Base-by-base conservation (phyloP, 2,113 vertebrate genomes). In the Laterallus jamaicensis region DNA sequence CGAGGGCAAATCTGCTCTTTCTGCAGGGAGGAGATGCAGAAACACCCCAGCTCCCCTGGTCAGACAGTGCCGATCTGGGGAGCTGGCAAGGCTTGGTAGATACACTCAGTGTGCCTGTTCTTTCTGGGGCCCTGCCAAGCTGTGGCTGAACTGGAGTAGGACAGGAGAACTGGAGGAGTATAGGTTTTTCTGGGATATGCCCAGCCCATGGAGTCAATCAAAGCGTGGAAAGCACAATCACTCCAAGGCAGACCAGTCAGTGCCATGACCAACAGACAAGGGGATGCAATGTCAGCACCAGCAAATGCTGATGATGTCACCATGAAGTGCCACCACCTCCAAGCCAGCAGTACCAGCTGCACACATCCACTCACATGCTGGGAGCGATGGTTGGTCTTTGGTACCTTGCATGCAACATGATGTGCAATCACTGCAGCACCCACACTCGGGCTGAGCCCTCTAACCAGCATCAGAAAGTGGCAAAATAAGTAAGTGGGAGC, bases 291-390 rank as follows among this genome's bases (percentile, higher is more conserved):
- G 11, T 24, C 47, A 92, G 60, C 35, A 55, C 21, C 2, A 1
- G 10, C 31, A n/a, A 5, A 26, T 11, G 3, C 0, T 9, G 22
- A 11, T 0, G 4, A 7, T 22, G 39, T 8, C 60, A 49, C 44
- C 8, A 5, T 5, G 22, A 24, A 4, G 11, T 24, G 15, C 14
- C 31, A 20, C 31, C 4, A 0, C 18, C 52, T 70, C 64, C 78
- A 75, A 32, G 32, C 3, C 26, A 67, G 50, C 1, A 5, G 32
- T 28, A 28, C 6, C 63, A 40, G 62, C 54, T 60, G 31, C 10
- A 73, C 28, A 29, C 49, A 32, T 2, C 19, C 8, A 5, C 19
- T 22, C 39, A 29, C 11, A 10, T 1, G 12, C 13, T 39, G 50
- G 44, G 14, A 86, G 19, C 1, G 22, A 7, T 2, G 24, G 19